A percentile compares a stretch with the other conserved stretches of the same genome.
phyloP scores from a whole-genome alignment of 1,140 invertebrate species.

The Chironomus tepperi region DNA sequence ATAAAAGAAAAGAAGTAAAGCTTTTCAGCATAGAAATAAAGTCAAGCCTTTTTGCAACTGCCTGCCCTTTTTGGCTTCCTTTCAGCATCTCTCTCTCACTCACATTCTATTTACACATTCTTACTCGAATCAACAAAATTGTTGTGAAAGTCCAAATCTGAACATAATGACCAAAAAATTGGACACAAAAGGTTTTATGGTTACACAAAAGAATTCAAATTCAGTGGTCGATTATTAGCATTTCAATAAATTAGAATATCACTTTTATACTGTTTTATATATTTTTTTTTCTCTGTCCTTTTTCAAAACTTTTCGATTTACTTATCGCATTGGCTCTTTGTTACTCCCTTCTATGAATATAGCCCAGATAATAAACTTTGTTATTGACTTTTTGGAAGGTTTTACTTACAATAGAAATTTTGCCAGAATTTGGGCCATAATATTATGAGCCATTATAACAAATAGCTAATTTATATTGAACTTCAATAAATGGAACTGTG shows the following conservation, averaged over 20 bases:
- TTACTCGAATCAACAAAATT: not conserved
- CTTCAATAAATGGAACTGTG: too few species aligned
- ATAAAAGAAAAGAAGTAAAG: not conserved
- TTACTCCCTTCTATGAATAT: not conserved
- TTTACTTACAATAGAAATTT: too few species aligned
- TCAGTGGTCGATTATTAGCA: slow-evolving; percentile 19
- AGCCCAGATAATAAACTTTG: not conserved
- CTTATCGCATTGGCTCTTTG: not conserved
- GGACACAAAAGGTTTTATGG: slow-evolving; percentile 16
- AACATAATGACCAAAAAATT: slow-evolving; percentile 23
- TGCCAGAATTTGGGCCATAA: too few species aligned
- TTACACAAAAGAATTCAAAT: slow-evolving; percentile 20
- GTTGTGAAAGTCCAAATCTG: slow-evolving; percentile 16
- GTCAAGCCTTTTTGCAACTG: not conserved
- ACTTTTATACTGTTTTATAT: slow-evolving; percentile 10
- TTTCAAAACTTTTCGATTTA: not conserved
- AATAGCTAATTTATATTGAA: too few species aligned
- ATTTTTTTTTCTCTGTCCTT: too few species aligned
- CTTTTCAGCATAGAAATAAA: not conserved
- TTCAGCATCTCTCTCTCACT: too few species aligned
- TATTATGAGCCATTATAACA: too few species aligned
- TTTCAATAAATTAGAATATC: slow-evolving; percentile 24
- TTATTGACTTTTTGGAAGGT: not conserved
- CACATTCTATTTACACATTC: too few species aligned
- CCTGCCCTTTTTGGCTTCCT: not conserved